A percentile compares a stretch with the other conserved stretches of the same genome.
These are phyloP conservation scores for Dreissena polymorpha DNA, from an alignment of 1,140 invertebrate genomes.

Conservation along the genomic window DNA sequence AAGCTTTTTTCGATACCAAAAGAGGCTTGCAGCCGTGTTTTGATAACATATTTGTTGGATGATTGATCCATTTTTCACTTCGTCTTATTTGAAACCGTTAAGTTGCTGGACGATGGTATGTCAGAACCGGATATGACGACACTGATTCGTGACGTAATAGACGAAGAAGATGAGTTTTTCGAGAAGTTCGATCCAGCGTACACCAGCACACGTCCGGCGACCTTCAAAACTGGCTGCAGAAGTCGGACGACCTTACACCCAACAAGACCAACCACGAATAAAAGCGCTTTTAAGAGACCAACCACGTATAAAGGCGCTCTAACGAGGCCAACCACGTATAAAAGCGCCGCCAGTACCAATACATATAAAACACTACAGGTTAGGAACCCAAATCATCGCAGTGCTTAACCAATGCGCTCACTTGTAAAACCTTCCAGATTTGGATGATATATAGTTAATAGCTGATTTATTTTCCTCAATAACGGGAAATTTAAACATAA, in stretches of 20 bases:
- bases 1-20: too few relatives aligned
- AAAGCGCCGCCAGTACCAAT: conserved; percentile 27
- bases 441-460: background rate
- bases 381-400: too few relatives aligned
- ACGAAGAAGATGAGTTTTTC: background rate
- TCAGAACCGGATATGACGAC: too few relatives aligned
- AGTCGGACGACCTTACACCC: background rate
- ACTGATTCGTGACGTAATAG: background rate
- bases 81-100: too few relatives aligned
- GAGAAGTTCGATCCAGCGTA: background rate
- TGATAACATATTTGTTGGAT: too few relatives aligned
- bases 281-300: background rate
- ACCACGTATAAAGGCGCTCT: background rate
- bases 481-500: too few relatives aligned
- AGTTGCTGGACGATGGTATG: too few relatives aligned
- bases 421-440: background rate
- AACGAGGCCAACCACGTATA: too few relatives aligned
- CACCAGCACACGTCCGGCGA: background rate
- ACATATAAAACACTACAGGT: too few relatives aligned
- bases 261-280: background rate
- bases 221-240: background rate
- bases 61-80: too few relatives aligned
- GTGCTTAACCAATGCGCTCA: conserved; percentile 13
- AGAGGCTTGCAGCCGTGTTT: too few relatives aligned
- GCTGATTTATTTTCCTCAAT: background rate